Base-by-base conservation (phyloP, 1,140 invertebrate genomes). In the Ceratosolen fusciceps region DNA sequence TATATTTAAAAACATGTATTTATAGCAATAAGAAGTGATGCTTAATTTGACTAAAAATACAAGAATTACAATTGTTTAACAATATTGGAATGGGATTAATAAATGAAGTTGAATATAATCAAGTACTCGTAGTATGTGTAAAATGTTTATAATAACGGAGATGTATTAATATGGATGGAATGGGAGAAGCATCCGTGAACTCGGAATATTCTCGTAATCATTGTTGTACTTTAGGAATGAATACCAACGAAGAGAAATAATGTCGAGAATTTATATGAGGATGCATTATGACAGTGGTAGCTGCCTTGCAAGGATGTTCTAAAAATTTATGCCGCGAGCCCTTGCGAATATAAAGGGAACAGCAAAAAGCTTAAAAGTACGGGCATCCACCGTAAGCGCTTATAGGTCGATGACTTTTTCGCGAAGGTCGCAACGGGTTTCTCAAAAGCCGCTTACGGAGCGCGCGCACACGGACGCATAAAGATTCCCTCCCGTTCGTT, bases 341-440 rank as follows among this genome's bases (percentile, higher is more conserved):
- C 16, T 60, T 29, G 56, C 24, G 14, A 60, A 74, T 60, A 62
- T 58, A 37, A 26, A 29, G 21, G 3, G n/a, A 71, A 71, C 52
- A 26, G 29, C 24, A 47, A 47, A 68, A 47, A 47, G 2, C 16
- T 2, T 47, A 47, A 68, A 24, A 21, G 29, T 73, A 54, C 52
- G n/a, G 47, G 43, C 37, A 37, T 37, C 31, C 60, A 65, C 60
- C 60, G 60, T 37, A 65, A 65, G 60, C 60, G 31, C 31, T 65
- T 65, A 65, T 65, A 65, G 79, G 79, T 80, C 79, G 68, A 80
- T 80, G 79, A 75, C 79, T 80, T 80, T 80, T 80, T 77, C 21
- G 74, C 68, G 79, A 80, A 80, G 79, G 79, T 80, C 79, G 79
- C 74, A 71, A 76, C 79, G 74, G 73, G 79, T 77, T 76, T 80